Percentiles rank a stretch among this genome's conserved stretches.
These are phyloP conservation scores for Atlantisia rogersi DNA, from an alignment of 2,113 vertebrate genomes.

Conservation along the genomic window DNA sequence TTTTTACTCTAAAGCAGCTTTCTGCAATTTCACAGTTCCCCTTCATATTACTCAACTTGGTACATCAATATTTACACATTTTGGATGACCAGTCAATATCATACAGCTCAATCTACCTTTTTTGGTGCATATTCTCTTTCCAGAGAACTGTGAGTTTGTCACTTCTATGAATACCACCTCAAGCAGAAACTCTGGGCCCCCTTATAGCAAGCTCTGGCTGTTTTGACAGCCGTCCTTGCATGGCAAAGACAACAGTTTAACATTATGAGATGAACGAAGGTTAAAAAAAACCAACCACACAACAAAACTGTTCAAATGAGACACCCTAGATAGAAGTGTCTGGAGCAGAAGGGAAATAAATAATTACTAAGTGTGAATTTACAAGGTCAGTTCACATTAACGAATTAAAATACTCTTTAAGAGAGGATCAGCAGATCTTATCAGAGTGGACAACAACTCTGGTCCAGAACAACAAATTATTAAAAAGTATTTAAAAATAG, in stretches of 20 bases:
- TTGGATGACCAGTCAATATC: background rate
- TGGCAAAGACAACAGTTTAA: constrained; percentile 2
- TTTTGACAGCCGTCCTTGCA: constrained; percentile 7
- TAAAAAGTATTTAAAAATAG: background rate
- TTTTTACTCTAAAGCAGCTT: background rate
- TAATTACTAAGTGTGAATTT: constrained; percentile 25
- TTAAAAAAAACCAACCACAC: background rate
- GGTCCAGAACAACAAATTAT: background rate
- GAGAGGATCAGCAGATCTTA: background rate
- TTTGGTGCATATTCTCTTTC: background rate
- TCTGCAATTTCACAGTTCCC: constrained; percentile 3
- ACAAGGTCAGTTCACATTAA: background rate
- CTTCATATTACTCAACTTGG: background rate
- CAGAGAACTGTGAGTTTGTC: background rate
- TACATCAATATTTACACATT: constrained; percentile 23
- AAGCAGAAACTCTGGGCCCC: background rate
- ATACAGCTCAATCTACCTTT: background rate
- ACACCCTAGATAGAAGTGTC: background rate
- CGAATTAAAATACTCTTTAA: constrained; percentile 1
- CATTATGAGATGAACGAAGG: background rate
- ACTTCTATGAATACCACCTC: background rate
- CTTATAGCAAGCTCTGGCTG: background rate
- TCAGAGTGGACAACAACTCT: background rate
- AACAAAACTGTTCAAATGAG: background rate
- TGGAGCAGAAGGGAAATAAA: constrained; percentile 22